These are phyloP conservation scores for Pilophorus perplexus DNA, from an alignment of 2,888 invertebrate species.

Conservation along the genomic window DNA sequence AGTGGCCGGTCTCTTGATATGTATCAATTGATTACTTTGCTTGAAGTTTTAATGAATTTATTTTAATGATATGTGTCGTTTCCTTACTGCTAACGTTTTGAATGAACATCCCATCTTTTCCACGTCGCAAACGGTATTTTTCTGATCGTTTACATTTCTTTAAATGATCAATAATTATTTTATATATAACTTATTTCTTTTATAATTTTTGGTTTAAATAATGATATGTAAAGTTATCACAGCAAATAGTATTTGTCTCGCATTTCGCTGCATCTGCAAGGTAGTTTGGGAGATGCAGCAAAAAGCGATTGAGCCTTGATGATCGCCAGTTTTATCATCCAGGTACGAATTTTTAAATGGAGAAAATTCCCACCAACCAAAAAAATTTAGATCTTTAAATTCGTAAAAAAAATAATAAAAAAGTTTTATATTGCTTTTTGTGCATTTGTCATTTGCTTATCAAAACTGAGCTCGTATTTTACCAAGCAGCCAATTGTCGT, in stretches of 20 bases:
- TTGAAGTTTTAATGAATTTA: not conserved
- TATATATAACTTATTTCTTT: not conserved
- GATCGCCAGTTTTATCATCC: conserved; percentile 26
- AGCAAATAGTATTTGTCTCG: conserved; percentile 25
- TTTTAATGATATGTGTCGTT: conserved; percentile 42
- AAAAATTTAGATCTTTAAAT: too few relatives aligned
- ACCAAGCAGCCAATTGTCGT: too few relatives aligned
- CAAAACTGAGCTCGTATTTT: too few relatives aligned
- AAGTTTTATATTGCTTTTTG: too few relatives aligned
- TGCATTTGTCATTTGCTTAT: too few relatives aligned
- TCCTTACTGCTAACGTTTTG: conserved; percentile 15
- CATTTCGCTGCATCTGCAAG: not conserved
- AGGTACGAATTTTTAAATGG: too few relatives aligned
- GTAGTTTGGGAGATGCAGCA: not conserved
- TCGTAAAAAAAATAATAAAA: too few relatives aligned
- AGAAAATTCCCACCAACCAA: too few relatives aligned
- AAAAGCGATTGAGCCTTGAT: conserved; percentile 22
- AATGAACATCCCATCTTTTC: conserved; percentile 13
- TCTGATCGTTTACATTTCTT: not conserved
- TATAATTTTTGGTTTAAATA: conserved; percentile 22
- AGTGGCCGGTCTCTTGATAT: conserved; percentile 46
- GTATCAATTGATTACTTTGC: conserved; percentile 3
- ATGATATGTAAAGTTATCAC: conserved; percentile 42
- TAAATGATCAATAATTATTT: not conserved
- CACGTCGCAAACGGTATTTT: not conserved